Percentiles rank a stretch among this genome's conserved stretches.
Conservation (phyloP, 2,797 vertebrate species). For the Macrochelys suwanniensis region DNA sequence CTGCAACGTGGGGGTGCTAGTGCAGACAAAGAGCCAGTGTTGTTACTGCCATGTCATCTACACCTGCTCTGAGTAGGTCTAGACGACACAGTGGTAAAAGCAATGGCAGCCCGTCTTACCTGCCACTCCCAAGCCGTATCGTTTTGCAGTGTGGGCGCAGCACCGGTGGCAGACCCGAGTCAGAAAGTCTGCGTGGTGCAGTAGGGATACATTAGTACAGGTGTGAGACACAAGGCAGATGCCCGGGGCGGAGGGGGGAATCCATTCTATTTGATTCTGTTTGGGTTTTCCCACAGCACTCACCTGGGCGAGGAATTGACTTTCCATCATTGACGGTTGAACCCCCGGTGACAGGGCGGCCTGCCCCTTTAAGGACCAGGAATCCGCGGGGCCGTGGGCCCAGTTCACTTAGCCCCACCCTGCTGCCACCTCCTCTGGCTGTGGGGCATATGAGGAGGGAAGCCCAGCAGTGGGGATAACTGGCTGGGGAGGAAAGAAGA, state of each 20-base stretch:
- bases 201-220: neutral
- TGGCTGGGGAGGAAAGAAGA: neutral
- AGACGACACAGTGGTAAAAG: neutral
- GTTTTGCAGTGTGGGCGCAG: neutral
- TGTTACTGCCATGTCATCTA: neutral
- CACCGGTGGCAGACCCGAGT: neutral
- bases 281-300: neutral
- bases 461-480: neutral
- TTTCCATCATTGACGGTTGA: neutral
- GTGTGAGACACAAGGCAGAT: no score
- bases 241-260: neutral
- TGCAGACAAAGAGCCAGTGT: neutral
- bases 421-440: neutral
- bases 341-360: neutral
- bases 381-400: neutral
- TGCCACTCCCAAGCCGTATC: neutral
- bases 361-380: neutral
- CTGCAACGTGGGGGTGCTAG: neutral
- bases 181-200: neutral
- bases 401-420: neutral
- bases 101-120: accelerated
- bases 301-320: neutral
- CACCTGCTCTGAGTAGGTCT: accelerated
- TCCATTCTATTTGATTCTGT: neutral
- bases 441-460: no score